These are phyloP conservation scores for Yponomeuta plumbellus DNA, from an alignment of 2,888 invertebrate species.

Conservation along the genomic window DNA sequence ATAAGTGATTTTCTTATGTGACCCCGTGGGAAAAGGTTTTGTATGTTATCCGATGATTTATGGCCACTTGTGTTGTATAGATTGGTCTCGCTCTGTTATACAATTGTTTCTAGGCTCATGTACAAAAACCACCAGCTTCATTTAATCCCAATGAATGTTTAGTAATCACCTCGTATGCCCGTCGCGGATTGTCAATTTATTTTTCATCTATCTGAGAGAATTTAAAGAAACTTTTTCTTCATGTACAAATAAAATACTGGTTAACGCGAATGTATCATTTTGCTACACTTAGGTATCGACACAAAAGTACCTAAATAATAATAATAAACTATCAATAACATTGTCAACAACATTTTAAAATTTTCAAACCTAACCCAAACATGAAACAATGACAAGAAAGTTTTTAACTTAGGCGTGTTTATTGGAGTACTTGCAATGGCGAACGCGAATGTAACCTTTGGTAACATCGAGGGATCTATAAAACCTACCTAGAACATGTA, in stretches of 20 bases:
- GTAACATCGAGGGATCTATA: constrained; percentile 15
- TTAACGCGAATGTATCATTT: too few relatives aligned
- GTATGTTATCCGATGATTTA: constrained; percentile 17
- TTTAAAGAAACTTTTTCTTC: too few relatives aligned
- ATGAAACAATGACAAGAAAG: too few relatives aligned
- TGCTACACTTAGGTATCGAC: too few relatives aligned
- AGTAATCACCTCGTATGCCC: neutral
- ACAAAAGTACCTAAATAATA: too few relatives aligned
- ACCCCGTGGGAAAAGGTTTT: constrained; percentile 56
- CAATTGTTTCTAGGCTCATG: constrained; percentile 13
- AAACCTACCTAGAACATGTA: constrained; percentile 13
- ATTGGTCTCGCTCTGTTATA: neutral
- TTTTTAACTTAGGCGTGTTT: too few relatives aligned
- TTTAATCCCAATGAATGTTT: neutral
- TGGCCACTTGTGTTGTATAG: constrained; percentile 10
- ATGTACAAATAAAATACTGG: too few relatives aligned
- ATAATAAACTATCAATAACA: too few relatives aligned
- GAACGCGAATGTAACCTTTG: constrained; percentile 26
- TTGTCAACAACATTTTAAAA: too few relatives aligned
- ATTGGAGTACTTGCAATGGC: too few relatives aligned
- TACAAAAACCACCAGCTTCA: neutral
- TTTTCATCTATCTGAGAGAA: neutral
- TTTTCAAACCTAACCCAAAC: too few relatives aligned
- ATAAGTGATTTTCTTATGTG: constrained; percentile 60
- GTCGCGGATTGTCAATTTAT: neutral